phyloP scores from a whole-genome alignment of 2,888 invertebrate species.

The Altica lythri region DNA sequence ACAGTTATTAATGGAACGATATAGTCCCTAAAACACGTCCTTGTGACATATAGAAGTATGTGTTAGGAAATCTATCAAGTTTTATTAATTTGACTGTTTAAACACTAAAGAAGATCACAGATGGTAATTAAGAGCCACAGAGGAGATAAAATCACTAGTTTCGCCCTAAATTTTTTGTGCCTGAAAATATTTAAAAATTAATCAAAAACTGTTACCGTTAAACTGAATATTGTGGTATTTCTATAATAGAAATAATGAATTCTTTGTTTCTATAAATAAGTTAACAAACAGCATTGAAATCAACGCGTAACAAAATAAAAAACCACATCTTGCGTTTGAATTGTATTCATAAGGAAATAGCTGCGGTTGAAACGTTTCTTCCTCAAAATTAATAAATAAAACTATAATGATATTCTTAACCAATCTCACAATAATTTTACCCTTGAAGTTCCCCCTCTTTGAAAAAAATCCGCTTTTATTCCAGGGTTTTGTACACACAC shows the following conservation, averaged over 20 bases:
- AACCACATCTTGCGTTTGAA: constrained; percentile 6
- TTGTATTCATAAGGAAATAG: constrained; percentile 28
- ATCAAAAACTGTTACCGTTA: too few species aligned
- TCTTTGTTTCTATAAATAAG: constrained; percentile 15
- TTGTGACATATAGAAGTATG: too few species aligned
- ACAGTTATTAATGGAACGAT: too few species aligned
- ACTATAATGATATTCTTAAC: constrained; percentile 42
- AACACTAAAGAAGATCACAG: too few species aligned
- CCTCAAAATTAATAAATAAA: constrained; percentile 35
- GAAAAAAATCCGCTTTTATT: constrained; percentile 54
- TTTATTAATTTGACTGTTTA: too few species aligned
- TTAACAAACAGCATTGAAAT: constrained; percentile 11
- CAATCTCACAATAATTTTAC: constrained; percentile 49
- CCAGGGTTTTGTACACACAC: constrained; percentile 53
- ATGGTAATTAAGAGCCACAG: too few species aligned
- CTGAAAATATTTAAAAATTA: too few species aligned
- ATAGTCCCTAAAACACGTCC: too few species aligned
- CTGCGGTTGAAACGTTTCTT: constrained; percentile 34
- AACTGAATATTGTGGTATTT: too few species aligned
- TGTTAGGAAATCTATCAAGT: too few species aligned
- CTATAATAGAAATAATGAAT: neutral
- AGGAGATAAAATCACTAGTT: too few species aligned
- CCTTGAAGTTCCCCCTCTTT: constrained; percentile 54
- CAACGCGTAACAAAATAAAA: constrained; percentile 12
- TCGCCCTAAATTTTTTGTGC: too few species aligned